Percentiles rank a stretch among this genome's conserved stretches.
phyloP scores from a whole-genome alignment of 2,113 vertebrate species.

The Chaenocephalus aceratus region DNA sequence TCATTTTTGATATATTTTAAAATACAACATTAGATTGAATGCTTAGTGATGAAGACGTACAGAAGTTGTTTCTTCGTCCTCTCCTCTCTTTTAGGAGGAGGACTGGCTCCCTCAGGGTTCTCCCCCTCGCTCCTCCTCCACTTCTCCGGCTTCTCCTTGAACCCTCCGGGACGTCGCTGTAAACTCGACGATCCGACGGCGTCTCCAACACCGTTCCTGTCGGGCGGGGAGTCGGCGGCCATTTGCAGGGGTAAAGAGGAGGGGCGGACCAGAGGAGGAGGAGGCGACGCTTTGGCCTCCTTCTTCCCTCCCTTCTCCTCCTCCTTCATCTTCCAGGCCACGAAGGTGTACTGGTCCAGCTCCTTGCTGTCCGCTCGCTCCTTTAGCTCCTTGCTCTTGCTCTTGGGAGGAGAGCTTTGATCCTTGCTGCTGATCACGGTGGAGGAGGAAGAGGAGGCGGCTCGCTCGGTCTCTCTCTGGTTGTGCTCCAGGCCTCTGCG shows the following conservation, averaged over 20 bases:
- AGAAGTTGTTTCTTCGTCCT: slow-evolving; percentile 48
- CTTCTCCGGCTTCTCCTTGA: slow-evolving; percentile 87
- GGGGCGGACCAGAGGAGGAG: slow-evolving; percentile 45
- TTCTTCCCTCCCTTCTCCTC: slow-evolving; percentile 75
- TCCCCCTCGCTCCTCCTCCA: slow-evolving; percentile 82
- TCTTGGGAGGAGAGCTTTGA: slow-evolving; percentile 46
- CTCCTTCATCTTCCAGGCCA: slow-evolving; percentile 79
- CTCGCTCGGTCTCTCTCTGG: slow-evolving; percentile 89
- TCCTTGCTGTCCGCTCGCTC: slow-evolving; percentile 80
- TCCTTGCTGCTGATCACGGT: slow-evolving; percentile 69
- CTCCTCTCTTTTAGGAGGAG: slow-evolving; percentile 52
- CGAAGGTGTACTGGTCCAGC: slow-evolving; percentile 83
- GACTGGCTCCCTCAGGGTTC: slow-evolving; percentile 52
- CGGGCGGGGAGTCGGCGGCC: slow-evolving; percentile 1
- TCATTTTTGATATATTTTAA: too few species aligned
- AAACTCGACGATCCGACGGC: slow-evolving; percentile 72
- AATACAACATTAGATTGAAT: background rate
- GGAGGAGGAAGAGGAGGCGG: slow-evolving; percentile 52
- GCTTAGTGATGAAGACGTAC: slow-evolving; percentile 59
- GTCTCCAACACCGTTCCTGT: slow-evolving; percentile 60
- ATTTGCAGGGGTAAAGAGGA: slow-evolving; percentile 62
- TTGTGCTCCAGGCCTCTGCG: slow-evolving; percentile 94
- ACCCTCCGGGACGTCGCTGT: slow-evolving; percentile 83
- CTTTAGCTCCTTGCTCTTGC: slow-evolving; percentile 71
- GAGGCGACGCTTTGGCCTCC: slow-evolving; percentile 70